A percentile compares a stretch with the other conserved stretches of the same genome.
Evolutionary conservation across 2,113 vertebrate genomes (phyloP).

Genomic region (Paramormyrops kingsleyae): DNA sequence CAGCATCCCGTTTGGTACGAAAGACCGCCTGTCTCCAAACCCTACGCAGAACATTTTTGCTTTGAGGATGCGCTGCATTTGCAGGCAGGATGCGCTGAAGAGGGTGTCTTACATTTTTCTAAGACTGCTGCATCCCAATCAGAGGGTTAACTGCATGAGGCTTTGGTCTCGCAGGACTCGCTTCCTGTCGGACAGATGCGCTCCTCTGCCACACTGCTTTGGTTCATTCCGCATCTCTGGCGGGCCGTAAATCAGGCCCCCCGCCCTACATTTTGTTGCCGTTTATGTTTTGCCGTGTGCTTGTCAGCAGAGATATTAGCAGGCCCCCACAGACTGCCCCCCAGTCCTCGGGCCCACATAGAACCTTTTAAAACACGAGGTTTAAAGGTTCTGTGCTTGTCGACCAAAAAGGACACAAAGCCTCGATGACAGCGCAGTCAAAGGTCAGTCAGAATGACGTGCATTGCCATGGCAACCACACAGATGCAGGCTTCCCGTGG

Average conservation of each 20-base stretch:
- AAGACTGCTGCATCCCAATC: neutral
- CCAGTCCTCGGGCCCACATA: neutral
- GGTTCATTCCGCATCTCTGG: neutral
- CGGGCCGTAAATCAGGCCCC: neutral
- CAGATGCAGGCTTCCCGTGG: neutral
- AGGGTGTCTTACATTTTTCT: neutral
- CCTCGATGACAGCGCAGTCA: neutral
- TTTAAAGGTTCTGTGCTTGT: neutral
- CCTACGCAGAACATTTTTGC: neutral
- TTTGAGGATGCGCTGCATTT: neutral
- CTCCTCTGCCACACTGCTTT: neutral
- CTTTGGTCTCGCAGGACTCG: neutral
- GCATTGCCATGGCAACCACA: neutral
- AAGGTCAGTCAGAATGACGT: neutral
- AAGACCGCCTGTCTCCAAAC: neutral
- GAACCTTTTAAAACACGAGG: neutral
- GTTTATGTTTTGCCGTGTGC: neutral
- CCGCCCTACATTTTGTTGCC: neutral
- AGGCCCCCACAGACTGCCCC: neutral
- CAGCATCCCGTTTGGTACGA: neutral
- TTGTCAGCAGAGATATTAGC: neutral
- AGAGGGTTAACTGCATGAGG: neutral
- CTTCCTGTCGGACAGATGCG: neutral
- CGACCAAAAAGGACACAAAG: neutral
- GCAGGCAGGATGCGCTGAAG: neutral